A percentile compares a stretch with the other conserved stretches of the same genome.
Evolutionary conservation across 1,140 invertebrate species (phyloP).

Genomic region (Hyphantria cunea): DNA sequence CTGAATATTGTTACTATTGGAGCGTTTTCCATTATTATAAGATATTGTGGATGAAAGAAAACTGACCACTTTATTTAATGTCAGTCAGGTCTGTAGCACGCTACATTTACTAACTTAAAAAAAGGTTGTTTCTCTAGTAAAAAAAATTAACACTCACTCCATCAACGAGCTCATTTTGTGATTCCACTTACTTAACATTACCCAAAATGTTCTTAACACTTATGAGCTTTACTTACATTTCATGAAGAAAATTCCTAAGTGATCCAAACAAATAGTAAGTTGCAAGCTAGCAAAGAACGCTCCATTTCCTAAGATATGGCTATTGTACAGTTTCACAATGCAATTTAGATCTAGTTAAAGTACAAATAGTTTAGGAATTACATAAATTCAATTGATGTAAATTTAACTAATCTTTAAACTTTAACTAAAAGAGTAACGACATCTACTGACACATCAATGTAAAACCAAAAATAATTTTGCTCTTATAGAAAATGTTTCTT

Average conservation of each 20-base stretch:
- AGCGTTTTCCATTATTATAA: constrained; percentile 72
- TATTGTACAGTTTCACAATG: constrained; percentile 80
- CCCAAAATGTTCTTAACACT: constrained; percentile 76
- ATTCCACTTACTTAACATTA: constrained; percentile 74
- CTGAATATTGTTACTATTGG: constrained; percentile 75
- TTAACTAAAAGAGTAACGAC: constrained; percentile 75
- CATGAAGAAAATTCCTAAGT: constrained; percentile 67
- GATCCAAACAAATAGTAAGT: constrained; percentile 54
- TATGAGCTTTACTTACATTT: constrained; percentile 72
- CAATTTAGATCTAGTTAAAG: constrained; percentile 81
- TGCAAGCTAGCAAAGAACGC: constrained; percentile 66
- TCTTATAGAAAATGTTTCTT: constrained; percentile 75
- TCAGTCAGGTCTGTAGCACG: constrained; percentile 74
- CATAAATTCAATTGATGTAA: constrained; percentile 75
- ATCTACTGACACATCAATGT: constrained; percentile 77
- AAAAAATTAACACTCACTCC: constrained; percentile 76
- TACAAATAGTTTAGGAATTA: constrained; percentile 80
- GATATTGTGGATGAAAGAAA: constrained; percentile 83
- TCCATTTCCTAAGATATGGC: constrained; percentile 75
- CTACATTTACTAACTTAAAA: constrained; percentile 80
- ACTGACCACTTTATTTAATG: constrained; percentile 71
- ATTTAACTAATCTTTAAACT: constrained; percentile 77
- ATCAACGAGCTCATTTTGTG: constrained; percentile 73
- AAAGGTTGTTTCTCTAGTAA: constrained; percentile 66
- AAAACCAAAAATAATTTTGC: constrained; percentile 62